phyloP scores from a whole-genome alignment of 2,113 vertebrate genomes.

The Bujurquina vittata region DNA sequence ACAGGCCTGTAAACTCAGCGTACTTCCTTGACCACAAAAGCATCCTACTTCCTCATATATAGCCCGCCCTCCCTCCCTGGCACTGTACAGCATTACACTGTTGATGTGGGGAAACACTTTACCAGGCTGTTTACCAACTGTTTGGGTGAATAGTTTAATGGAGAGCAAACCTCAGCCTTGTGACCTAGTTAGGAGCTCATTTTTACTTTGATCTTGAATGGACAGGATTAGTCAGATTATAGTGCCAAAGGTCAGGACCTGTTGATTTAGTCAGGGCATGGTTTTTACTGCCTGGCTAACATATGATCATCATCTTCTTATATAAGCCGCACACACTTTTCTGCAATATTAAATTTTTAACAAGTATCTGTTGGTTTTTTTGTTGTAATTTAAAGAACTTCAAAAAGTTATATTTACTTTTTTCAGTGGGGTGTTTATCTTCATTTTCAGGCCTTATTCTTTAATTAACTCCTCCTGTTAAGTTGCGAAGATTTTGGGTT shows the following conservation, averaged over 20 bases:
- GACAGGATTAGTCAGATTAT: conserved; percentile 21
- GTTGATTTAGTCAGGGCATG: not conserved
- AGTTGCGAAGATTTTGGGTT: too few relatives aligned
- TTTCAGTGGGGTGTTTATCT: too few relatives aligned
- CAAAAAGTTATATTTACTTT: not conserved
- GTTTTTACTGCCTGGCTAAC: not conserved
- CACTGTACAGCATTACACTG: not conserved
- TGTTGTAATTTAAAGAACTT: not conserved
- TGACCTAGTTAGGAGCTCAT: not conserved
- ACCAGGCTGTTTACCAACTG: not conserved
- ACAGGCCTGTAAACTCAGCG: not conserved
- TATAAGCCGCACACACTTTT: not conserved
- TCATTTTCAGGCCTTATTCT: too few relatives aligned
- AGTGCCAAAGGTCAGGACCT: conserved; percentile 21
- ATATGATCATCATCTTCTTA: not conserved
- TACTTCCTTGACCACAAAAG: conserved; percentile 54
- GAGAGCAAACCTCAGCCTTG: not conserved
- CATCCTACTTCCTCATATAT: conserved; percentile 48
- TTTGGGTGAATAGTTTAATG: not conserved
- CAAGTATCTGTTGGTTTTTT: not conserved
- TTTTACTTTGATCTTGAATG: conserved; percentile 5
- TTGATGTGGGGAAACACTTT: not conserved
- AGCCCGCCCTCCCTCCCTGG: not conserved
- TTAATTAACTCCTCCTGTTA: too few relatives aligned
- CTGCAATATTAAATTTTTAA: not conserved